Conservation (phyloP, 2,888 invertebrate species). For the Amitus sp. region DNA sequence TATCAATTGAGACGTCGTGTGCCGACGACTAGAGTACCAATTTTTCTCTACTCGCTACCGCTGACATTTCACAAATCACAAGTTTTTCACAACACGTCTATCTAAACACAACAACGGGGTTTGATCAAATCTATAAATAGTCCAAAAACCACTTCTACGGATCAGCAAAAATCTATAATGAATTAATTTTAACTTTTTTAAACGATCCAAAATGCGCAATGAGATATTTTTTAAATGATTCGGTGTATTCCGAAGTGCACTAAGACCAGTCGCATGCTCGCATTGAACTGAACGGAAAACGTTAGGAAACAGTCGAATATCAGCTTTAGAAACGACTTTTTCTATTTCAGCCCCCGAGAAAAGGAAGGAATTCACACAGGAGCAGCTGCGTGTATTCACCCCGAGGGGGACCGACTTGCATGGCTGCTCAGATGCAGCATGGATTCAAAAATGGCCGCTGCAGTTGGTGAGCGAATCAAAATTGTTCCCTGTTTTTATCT, state of each 20-base stretch:
- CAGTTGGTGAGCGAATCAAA: too few species aligned
- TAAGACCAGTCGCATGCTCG: constrained; percentile 39
- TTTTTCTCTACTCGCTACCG: constrained; percentile 32
- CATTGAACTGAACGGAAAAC: constrained; percentile 35
- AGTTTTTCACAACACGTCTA: constrained; percentile 32
- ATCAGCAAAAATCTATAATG: too few species aligned
- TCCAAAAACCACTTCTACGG: too few species aligned
- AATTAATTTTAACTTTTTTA: not conserved
- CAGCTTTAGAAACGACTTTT: constrained; percentile 28
- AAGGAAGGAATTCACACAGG: too few species aligned
- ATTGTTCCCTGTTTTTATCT: constrained; percentile 10
- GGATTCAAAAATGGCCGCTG: constrained; percentile 32
- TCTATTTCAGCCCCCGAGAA: constrained; percentile 31
- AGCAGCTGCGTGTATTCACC: constrained; percentile 3
- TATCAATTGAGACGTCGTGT: constrained; percentile 26
- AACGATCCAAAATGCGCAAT: not conserved
- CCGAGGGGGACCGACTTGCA: constrained; percentile 29
- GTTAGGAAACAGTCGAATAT: constrained; percentile 32
- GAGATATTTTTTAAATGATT: constrained; percentile 3
- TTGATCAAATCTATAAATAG: too few species aligned
- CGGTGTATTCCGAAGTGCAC: constrained; percentile 32
- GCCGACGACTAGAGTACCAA: constrained; percentile 17
- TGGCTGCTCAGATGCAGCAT: constrained; percentile 18
- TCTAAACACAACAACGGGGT: too few species aligned
- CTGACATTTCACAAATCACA: constrained; percentile 24